A percentile compares a stretch with the other conserved stretches of the same genome.
These are phyloP conservation scores for Schizopygopsis pylzovi DNA, from an alignment of 2,797 vertebrate species.

Conservation along the genomic window DNA sequence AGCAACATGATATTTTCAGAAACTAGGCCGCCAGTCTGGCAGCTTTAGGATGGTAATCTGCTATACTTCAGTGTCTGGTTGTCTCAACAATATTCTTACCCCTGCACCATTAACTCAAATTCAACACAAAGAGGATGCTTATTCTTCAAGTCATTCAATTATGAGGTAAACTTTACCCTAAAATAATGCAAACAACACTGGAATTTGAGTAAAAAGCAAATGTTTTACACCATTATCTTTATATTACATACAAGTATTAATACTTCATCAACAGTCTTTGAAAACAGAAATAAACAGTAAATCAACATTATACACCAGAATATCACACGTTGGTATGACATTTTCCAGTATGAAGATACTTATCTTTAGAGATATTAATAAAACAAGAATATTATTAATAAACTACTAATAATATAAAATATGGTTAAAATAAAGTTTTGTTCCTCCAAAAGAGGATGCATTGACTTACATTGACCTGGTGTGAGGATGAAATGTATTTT, in stretches of 20 bases:
- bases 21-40: constrained; percentile 37
- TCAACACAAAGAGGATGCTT: neutral
- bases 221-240: neutral
- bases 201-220: neutral
- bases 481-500: neutral
- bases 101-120: neutral
- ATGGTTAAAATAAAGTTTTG: neutral
- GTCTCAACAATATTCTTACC: neutral
- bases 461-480: constrained; percentile 24
- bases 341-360: neutral
- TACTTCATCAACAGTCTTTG: neutral
- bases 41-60: constrained; percentile 40
- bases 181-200: neutral
- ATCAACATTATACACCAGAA: neutral
- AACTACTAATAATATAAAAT: neutral
- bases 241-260: neutral
- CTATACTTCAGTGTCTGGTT: constrained; percentile 2
- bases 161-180: neutral
- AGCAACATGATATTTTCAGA: constrained; percentile 3
- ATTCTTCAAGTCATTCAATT: neutral
- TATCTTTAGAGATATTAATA: neutral
- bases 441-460: neutral
- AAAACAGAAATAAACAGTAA: neutral
- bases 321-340: neutral
- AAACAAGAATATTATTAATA: neutral